Base-by-base conservation (phyloP, 2,888 invertebrate species). In the Graphium colonna region DNA sequence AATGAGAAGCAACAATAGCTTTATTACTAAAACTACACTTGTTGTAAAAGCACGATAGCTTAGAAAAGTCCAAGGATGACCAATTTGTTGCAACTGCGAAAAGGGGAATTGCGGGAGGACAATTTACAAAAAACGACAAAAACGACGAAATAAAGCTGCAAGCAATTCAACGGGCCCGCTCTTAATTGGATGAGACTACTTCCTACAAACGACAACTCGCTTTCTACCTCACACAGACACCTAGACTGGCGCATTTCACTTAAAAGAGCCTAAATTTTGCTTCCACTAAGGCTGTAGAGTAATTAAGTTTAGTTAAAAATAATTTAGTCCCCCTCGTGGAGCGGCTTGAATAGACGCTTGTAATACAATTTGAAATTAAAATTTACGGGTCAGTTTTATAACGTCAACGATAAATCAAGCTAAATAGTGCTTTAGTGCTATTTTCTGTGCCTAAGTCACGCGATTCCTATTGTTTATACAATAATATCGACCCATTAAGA, bases 101-200 rank as follows among this genome's bases (percentile, higher is more conserved):
- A 77, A 74, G 12, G 69, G 57, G 73, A 74, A 75, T 69, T 66
- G 72, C 66, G 60, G 63, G 69, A 71, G 77, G 80, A 83, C 81
- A 82, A 84, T 88, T 84, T 36, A 36, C 79, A 76, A 81, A 82
- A 83, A 82, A 82, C 78, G 78, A 76, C 77, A 79, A 78, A 79
- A 21, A n/a, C n/a, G n/a, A n/a, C n/a, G n/a, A n/a, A n/a, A n/a
- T n/a, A n/a, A 81, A 77, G 73, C 75, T 81, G 79, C 77, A 80
- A 82, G 79, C 85, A 83, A 83, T 87, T 81, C 85, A 85, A 76
- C 71, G 78, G 71, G 76, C 75, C 72, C 75, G 77, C 75, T 85
- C 82, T 84, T 88, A 87, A 88, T 88, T 88, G 87, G 84, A 88
- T 85, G 85, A 82, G 82, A 82, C 82, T 78, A 82, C 82, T 87